phyloP scores from a whole-genome alignment of 1,140 invertebrate genomes.

The Cardiocondyla obscurior region DNA sequence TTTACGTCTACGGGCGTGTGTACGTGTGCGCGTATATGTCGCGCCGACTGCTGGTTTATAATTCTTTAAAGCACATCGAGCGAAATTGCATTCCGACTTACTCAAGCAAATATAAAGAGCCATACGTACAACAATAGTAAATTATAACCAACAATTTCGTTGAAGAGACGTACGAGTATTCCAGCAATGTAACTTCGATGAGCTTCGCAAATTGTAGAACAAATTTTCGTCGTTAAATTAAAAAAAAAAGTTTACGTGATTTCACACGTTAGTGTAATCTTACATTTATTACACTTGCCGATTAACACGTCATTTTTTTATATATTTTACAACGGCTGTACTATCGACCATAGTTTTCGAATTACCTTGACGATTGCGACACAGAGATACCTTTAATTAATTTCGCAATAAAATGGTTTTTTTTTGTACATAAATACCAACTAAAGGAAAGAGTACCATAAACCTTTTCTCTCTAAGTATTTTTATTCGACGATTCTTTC shows the following conservation, averaged over 20 bases:
- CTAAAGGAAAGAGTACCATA: background rate
- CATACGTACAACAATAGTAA: conserved; percentile 17
- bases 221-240: background rate
- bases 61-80: conserved; percentile 41
- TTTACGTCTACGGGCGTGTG: too few species aligned
- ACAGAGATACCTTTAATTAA: background rate
- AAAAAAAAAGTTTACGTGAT: too few species aligned
- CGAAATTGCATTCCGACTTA: conserved; percentile 39
- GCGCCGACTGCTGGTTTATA: conserved; percentile 8
- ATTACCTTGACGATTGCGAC: background rate
- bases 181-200: background rate
- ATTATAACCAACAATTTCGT: conserved; percentile 4
- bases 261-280: too few species aligned
- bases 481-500: background rate
- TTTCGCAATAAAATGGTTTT: background rate
- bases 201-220: background rate
- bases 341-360: background rate
- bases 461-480: background rate
- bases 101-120: conserved; percentile 29
- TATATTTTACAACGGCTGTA: too few species aligned
- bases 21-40: too few species aligned
- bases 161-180: conserved; percentile 1
- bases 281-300: too few species aligned
- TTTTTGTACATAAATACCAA: background rate
- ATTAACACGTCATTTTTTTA: too few species aligned